Evolutionary conservation across 2,888 invertebrate species (phyloP).

Genomic region (Steinernema hermaphroditum): DNA sequence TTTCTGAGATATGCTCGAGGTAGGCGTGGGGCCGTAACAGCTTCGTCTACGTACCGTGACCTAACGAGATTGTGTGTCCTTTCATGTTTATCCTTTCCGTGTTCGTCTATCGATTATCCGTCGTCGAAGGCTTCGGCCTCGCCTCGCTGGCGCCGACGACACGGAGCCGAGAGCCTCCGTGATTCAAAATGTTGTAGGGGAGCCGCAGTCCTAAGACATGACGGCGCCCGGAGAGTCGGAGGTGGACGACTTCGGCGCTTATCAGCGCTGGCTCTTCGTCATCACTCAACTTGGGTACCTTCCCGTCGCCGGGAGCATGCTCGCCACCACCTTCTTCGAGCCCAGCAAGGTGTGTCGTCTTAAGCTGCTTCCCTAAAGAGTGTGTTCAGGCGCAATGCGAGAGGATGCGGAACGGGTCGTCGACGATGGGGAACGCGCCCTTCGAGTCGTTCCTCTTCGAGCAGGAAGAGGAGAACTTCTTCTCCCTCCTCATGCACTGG

Average conservation of each 20-base stretch:
- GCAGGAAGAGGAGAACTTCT: slow-evolving; percentile 37
- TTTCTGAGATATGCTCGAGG: background rate
- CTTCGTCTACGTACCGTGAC: no score
- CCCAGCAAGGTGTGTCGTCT: slow-evolving; percentile 49
- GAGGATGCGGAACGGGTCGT: background rate
- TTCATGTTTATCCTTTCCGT: background rate
- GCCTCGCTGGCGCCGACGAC: background rate
- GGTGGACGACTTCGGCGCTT: slow-evolving; percentile 38
- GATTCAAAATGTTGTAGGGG: background rate
- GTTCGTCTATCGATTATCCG: background rate
- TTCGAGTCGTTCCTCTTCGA: slow-evolving; percentile 22
- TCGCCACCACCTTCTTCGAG: slow-evolving; percentile 58
- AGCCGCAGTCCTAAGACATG: background rate
- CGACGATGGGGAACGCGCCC: background rate
- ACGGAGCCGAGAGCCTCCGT: no score
- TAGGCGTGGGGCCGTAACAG: no score
- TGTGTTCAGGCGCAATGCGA: slow-evolving; percentile 34
- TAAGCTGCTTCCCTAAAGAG: background rate
- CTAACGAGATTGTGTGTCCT: background rate
- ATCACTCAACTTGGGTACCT: slow-evolving; percentile 60
- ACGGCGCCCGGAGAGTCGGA: background rate
- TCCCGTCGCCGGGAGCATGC: slow-evolving; percentile 56
- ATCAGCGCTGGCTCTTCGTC: slow-evolving; percentile 48
- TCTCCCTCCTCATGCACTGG: slow-evolving; percentile 53
- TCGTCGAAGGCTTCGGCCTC: no score